phyloP scores from a whole-genome alignment of 2,797 vertebrate genomes.

The Microcaecilia unicolor region DNA sequence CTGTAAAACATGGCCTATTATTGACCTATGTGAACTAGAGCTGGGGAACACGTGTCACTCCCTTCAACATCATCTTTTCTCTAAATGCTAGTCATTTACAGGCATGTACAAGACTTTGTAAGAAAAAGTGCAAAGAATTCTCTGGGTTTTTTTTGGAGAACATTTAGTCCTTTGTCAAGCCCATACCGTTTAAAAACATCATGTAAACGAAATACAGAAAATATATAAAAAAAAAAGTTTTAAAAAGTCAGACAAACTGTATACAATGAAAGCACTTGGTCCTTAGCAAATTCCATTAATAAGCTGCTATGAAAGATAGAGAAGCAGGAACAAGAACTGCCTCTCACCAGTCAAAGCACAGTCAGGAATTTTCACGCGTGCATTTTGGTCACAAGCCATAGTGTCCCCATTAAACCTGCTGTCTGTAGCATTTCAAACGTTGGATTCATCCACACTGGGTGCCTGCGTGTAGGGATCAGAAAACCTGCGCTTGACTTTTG shows the following conservation, averaged over 20 bases:
- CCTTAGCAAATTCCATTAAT: neutral
- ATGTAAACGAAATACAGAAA: constrained; percentile 45
- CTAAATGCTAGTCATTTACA: too few relatives aligned
- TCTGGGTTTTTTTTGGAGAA: too few relatives aligned
- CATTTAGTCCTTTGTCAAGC: constrained; percentile 41
- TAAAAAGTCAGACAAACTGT: constrained; percentile 12
- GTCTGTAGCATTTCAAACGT: constrained; percentile 28
- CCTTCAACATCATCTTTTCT: too few relatives aligned
- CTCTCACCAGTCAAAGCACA: neutral
- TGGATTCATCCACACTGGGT: constrained; percentile 48
- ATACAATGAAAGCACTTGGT: constrained; percentile 13
- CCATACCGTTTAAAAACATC: constrained; percentile 31
- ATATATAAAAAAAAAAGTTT: constrained; percentile 28
- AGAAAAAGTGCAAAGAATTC: too few relatives aligned
- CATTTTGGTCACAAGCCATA: too few relatives aligned
- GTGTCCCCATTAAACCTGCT: too few relatives aligned
- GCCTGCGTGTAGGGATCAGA: constrained; percentile 71
- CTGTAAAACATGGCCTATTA: too few relatives aligned
- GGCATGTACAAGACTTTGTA: too few relatives aligned
- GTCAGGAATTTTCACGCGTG: neutral
- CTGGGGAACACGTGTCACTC: too few relatives aligned
- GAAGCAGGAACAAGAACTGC: neutral
- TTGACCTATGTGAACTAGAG: too few relatives aligned
- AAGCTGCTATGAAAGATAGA: constrained; percentile 21
- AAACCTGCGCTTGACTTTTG: constrained; percentile 62